Conservation (phyloP, 2,797 vertebrate genomes). For the Perodicticus potto region DNA sequence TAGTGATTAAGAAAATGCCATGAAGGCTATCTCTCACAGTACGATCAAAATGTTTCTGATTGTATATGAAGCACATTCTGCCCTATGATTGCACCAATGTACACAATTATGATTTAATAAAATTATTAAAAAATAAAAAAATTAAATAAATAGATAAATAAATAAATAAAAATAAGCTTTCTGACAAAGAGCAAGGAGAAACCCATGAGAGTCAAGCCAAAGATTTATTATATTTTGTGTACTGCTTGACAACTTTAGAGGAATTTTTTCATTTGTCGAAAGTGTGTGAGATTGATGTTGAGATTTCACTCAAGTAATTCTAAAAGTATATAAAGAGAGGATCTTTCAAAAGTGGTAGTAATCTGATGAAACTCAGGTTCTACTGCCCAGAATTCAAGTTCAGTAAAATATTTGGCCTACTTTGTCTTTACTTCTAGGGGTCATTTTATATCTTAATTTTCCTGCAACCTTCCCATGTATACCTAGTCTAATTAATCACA, state of each 20-base stretch:
- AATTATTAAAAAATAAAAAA: no score
- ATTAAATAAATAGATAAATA: not conserved
- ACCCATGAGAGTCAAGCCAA: not conserved
- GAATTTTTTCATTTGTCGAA: not conserved
- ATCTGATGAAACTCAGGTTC: not conserved
- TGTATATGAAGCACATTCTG: no score
- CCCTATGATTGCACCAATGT: no score
- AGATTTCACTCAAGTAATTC: not conserved
- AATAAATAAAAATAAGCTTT: not conserved
- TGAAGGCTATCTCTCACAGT: no score
- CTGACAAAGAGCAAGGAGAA: not conserved
- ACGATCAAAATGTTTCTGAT: no score
- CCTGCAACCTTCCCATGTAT: not conserved
- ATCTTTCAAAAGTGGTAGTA: not conserved
- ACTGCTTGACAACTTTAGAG: not conserved
- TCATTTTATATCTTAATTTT: not conserved
- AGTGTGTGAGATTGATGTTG: not conserved
- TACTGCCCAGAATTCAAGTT: conserved; percentile 1
- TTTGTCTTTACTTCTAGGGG: not conserved
- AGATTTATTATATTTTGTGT: not conserved
- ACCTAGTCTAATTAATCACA: not conserved
- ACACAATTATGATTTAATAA: no score
- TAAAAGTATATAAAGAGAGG: not conserved
- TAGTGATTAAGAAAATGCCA: no score
- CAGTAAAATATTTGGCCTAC: not conserved